Evolutionary conservation across 2,888 invertebrate species (phyloP).

Genomic region (Noctua comes): DNA sequence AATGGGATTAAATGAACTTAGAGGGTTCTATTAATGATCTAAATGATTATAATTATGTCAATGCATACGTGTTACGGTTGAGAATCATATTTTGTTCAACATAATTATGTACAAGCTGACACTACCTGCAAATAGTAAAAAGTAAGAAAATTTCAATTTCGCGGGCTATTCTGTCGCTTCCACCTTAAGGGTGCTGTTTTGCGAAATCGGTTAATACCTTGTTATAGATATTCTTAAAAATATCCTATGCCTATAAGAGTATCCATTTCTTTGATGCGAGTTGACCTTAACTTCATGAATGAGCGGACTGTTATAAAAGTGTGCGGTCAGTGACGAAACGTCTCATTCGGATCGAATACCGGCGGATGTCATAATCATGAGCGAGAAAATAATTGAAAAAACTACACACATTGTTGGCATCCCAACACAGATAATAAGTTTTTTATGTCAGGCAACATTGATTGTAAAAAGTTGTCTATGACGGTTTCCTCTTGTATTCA

Average conservation of each 20-base stretch:
- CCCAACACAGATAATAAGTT: too few species aligned
- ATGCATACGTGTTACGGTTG: too few species aligned
- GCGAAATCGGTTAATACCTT: neutral
- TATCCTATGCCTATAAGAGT: neutral
- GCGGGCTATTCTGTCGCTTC: neutral
- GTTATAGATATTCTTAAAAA: neutral
- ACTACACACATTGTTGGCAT: neutral
- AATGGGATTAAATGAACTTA: too few species aligned
- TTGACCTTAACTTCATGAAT: constrained; percentile 58
- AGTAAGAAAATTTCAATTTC: too few species aligned
- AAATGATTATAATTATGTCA: too few species aligned
- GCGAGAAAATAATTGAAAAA: neutral
- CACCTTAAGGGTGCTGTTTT: neutral
- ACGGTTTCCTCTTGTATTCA: too few species aligned
- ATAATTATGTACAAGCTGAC: too few species aligned
- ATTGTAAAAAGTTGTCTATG: too few species aligned
- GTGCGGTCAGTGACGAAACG: constrained; percentile 36
- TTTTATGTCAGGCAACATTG: too few species aligned
- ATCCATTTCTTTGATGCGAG: neutral
- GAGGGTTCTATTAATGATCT: too few species aligned
- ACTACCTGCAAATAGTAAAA: too few species aligned
- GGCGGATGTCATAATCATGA: constrained; percentile 46
- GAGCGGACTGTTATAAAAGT: constrained; percentile 43
- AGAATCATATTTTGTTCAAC: too few species aligned
- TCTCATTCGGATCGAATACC: constrained; percentile 45